These are phyloP conservation scores for Sylvia borin DNA, from an alignment of 2,797 vertebrate species.

Conservation along the genomic window DNA sequence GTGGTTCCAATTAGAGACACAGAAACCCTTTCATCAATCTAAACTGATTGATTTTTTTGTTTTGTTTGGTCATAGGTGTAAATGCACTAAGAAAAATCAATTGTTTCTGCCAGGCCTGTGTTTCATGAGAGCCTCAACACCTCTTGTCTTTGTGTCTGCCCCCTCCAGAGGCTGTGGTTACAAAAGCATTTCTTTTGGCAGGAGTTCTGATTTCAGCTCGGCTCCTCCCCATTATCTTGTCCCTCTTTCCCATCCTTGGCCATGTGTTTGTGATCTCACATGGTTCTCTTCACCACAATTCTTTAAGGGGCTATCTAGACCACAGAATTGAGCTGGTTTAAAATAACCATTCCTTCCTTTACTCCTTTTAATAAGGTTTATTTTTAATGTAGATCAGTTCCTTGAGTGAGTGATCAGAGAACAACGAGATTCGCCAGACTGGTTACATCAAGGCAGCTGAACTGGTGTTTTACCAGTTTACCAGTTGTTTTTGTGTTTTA, in stretches of 20 bases:
- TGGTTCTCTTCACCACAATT: neutral
- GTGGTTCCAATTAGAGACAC: neutral
- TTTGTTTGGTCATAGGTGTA: neutral
- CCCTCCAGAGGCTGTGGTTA: neutral
- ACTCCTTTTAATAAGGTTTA: neutral
- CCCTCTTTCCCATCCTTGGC: neutral
- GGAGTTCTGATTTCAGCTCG: neutral
- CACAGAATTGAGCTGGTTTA: neutral
- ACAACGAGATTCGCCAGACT: fast-evolving
- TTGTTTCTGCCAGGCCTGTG: neutral
- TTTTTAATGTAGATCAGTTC: neutral
- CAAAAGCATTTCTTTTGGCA: neutral
- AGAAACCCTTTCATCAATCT: neutral
- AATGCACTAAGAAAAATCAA: neutral
- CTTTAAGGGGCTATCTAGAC: neutral
- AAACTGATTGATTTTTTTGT: neutral
- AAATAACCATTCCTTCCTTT: neutral
- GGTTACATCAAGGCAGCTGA: neutral
- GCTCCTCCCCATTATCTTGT: neutral
- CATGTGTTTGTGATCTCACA: neutral
- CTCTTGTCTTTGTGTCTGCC: neutral
- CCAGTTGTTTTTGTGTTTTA: neutral
- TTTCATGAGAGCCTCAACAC: neutral
- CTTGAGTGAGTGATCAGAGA: neutral
- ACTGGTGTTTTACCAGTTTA: neutral